Conservation (phyloP, 1,140 invertebrate species). For the Brachionus plicatilis region DNA sequence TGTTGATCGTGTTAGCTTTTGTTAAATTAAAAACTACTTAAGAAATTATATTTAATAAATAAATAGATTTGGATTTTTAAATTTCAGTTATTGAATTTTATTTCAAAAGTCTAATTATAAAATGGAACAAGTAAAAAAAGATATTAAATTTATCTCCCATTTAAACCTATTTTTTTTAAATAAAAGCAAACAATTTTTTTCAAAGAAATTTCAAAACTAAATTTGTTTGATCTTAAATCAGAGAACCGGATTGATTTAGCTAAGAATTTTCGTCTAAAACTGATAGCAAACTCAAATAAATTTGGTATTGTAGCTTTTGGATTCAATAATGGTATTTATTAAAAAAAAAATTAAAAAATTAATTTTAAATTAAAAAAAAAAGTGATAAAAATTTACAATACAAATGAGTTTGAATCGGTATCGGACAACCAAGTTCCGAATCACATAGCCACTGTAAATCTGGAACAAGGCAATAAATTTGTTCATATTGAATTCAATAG, state of each 20-base stretch:
- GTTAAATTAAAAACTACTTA: neutral
- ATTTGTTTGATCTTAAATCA: neutral
- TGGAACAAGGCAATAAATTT: neutral
- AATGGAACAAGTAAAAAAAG: neutral
- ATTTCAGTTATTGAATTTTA: neutral
- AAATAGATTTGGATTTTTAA: neutral
- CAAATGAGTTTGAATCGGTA: neutral
- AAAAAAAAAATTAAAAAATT: neutral
- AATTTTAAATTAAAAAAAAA: conserved; percentile 11
- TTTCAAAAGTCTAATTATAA: neutral
- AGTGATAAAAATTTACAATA: conserved; percentile 1
- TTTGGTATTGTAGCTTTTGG: neutral
- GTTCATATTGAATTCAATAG: neutral
- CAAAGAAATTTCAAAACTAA: conserved; percentile 3
- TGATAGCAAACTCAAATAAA: neutral
- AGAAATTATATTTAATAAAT: neutral
- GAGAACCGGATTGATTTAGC: neutral
- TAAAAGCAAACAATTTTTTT: conserved; percentile 11
- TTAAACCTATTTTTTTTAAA: neutral
- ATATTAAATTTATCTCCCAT: neutral
- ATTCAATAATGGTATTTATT: conserved; percentile 10
- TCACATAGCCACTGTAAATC: neutral
- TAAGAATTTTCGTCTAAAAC: neutral
- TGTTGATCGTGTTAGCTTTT: neutral
- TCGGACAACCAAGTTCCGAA: neutral